Base-by-base conservation (phyloP, 2,797 vertebrate species). In the Ctenopoma multispine region DNA sequence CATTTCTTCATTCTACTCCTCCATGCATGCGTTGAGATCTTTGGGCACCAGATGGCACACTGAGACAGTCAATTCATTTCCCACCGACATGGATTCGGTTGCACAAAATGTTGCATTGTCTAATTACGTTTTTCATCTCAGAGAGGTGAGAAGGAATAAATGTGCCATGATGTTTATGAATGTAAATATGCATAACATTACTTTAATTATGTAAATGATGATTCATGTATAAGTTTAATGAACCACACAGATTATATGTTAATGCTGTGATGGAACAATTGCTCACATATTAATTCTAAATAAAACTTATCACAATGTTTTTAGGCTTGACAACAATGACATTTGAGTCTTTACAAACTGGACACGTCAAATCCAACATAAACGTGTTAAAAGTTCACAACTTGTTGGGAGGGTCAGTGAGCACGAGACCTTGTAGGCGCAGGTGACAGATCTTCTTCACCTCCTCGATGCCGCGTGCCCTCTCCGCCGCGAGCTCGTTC, bases 381-480 rank as follows among this genome's bases (percentile, higher is more conserved):
- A 43, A 53, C 34, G 10, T 3, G 1, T 18, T 9, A 2, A 41
- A 7, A 1, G n/a, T 55, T 86, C 48, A 91, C 21, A 89, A 21
- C 65, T 84, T 88, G 60, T 84, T 79, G 0, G 38, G 20, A 1
- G 64, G 13, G 11, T 88, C 83, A 13, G 9, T 1, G 1, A 61
- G 40, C 27, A 87, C 89, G 21, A 95, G 85, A 31, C 80, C 80
- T 1, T 83, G 86, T 6, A 96, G 85, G 5, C 96, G 94, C 72
- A 96, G 84, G 59, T 49, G 88, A 55, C 93, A 89, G 43, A 96
- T 96, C 85, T 95, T 95, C 83, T 95, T 95, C 75, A 96, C 95
- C 82, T 97, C 95, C n/a, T 83, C 89, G 43, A 96, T 85, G 24
- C 93, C 94, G 10, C 63, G 73, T 17, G 34, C 74, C 57, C 91